Base-by-base conservation (phyloP, 23 tunicate species). In the Ascidia mentula region DNA sequence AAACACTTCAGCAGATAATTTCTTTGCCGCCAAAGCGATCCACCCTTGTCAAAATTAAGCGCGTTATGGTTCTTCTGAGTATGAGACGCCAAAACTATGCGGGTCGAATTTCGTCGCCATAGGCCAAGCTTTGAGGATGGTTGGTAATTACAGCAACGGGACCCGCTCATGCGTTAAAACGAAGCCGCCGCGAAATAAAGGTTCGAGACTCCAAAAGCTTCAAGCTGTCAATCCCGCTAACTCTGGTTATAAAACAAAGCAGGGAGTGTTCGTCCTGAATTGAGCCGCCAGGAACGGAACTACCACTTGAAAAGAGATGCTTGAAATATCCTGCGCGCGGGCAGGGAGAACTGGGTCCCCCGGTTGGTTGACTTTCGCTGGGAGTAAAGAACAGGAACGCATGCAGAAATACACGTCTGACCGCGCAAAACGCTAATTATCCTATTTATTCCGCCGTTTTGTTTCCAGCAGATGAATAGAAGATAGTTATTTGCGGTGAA, bases 311-410 rank as follows among this genome's bases (percentile, higher is more conserved):
- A 53, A 53, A 53, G 65, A 53, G 65, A 53, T 53, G 65, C 65
- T 53, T 53, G 65, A 53, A 53, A 53, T 53, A 53, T 53, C 65
- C 65, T 53, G 65, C 24, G 65, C 65, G 24, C 65, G 65, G 65
- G 28, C 65, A 26, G 65, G 65, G 65, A 28, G 24, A 28, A 53
- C 22, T 28, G 22, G 13, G 65, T 53, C 28, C 13, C 24, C 65
- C 28, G 65, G 1, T 53, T 28, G 65, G 7, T 15, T 53, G 65
- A n/a, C n/a, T n/a, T n/a, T n/a, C n/a, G 65, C 24, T 53, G 65
- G 65, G 24, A 53, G n/a, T n/a, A n/a, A n/a, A n/a, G n/a, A n/a
- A n/a, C n/a, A n/a, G n/a, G 65, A 53, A 28, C 65, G 2, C 13
- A 5, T 53, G 65, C 65, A 53, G 24, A 53, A 20, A 26, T 53